Conservation (phyloP, 2,888 invertebrate species). For the Drosophila conformis region DNA sequence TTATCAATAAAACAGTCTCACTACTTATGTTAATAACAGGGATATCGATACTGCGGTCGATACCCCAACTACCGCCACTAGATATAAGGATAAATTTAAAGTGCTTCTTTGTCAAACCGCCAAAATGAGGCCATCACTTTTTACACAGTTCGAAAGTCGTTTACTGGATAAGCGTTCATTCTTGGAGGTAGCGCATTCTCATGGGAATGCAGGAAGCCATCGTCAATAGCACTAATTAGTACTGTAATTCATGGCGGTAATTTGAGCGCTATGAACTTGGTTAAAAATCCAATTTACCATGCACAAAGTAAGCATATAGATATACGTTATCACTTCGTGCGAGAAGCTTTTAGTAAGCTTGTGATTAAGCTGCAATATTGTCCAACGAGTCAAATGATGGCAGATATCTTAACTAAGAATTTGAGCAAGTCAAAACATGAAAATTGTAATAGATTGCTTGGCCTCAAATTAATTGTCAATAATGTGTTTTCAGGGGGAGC, state of each 20-base stretch:
- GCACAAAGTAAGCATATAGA: neutral
- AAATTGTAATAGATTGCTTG: neutral
- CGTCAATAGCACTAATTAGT: too few species aligned
- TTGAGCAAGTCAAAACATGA: neutral
- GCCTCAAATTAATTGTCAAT: neutral
- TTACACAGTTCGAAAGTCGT: neutral
- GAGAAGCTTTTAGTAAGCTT: neutral
- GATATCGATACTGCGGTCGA: too few species aligned
- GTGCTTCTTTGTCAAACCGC: too few species aligned
- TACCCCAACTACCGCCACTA: too few species aligned
- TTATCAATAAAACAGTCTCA: too few species aligned
- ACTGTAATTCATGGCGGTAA: neutral
- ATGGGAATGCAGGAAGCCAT: too few species aligned
- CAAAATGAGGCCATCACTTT: too few species aligned
- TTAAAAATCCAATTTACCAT: neutral
- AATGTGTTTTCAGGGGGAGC: neutral
- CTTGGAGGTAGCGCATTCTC: too few species aligned
- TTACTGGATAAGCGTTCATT: neutral
- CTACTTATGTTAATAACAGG: too few species aligned
- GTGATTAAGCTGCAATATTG: neutral
- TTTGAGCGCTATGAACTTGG: neutral
- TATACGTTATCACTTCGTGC: neutral
- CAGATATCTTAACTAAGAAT: neutral
- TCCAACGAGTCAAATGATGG: neutral
- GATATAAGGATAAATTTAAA: too few species aligned